A percentile compares a stretch with the other conserved stretches of the same genome.
These are phyloP conservation scores for Tachysurus vachellii DNA, from an alignment of 2,113 vertebrate species.

Conservation along the genomic window DNA sequence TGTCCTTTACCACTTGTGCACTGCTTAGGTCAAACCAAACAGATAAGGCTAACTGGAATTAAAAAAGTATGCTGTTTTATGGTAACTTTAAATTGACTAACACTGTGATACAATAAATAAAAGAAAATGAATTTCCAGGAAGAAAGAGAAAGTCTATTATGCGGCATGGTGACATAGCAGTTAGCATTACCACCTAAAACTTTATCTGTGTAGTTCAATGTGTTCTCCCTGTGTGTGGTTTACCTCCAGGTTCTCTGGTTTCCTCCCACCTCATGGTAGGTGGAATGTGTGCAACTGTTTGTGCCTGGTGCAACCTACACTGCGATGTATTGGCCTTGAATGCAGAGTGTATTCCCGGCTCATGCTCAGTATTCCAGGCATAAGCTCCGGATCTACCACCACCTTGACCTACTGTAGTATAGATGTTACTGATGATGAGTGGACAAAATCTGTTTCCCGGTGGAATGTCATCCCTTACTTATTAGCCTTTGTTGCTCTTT, in stretches of 20 bases:
- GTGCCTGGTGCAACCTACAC: neutral
- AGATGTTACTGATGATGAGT: neutral
- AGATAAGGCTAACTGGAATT: conserved; percentile 48
- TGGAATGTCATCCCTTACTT: neutral
- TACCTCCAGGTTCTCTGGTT: neutral
- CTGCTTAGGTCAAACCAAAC: conserved; percentile 41
- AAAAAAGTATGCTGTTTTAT: conserved; percentile 53
- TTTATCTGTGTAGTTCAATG: neutral
- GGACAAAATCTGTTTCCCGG: neutral
- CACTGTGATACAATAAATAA: neutral
- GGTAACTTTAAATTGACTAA: neutral
- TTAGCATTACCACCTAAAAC: neutral
- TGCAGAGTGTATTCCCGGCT: neutral
- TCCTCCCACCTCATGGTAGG: neutral
- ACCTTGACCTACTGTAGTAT: conserved; percentile 3
- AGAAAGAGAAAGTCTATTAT: no score
- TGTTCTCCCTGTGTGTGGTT: neutral
- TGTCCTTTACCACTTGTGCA: conserved; percentile 47
- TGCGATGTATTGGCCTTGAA: neutral
- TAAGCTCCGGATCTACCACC: neutral
- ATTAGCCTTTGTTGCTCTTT: neutral
- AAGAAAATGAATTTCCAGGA: neutral
- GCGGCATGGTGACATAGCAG: neutral
- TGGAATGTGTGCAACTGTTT: neutral
- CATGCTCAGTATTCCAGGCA: neutral